A percentile compares a stretch with the other conserved stretches of the same genome.
phyloP scores from a whole-genome alignment of 2,113 vertebrate genomes.

The Tetrao urogallus region DNA sequence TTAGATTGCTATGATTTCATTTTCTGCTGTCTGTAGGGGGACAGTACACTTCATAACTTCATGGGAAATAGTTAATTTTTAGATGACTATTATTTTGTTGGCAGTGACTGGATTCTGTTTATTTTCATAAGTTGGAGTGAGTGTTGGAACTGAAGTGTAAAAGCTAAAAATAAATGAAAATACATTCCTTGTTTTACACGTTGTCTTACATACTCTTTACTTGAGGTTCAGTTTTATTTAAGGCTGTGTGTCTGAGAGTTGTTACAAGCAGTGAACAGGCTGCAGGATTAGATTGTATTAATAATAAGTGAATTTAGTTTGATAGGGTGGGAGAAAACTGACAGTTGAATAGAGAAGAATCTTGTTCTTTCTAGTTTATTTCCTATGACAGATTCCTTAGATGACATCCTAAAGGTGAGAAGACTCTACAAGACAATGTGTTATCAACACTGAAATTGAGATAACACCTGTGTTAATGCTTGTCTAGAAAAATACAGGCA shows the following conservation, averaged over 20 bases:
- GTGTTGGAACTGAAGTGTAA: background rate
- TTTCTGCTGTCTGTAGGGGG: background rate
- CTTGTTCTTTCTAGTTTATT: background rate
- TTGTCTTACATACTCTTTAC: background rate
- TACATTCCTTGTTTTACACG: accelerated
- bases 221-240: background rate
- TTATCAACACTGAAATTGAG: background rate
- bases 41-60: background rate
- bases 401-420: background rate
- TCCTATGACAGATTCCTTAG: background rate
- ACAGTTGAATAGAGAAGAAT: background rate
- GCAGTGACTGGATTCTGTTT: background rate
- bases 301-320: background rate
- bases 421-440: background rate
- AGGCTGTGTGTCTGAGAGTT: background rate
- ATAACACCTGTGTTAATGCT: background rate
- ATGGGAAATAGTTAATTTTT: background rate
- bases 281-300: background rate
- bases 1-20: background rate
- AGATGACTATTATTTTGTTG: background rate
- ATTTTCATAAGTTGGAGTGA: background rate
- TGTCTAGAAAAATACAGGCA: background rate
- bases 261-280: background rate
- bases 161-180: background rate
- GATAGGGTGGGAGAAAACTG: background rate